Evolutionary conservation across 2,797 vertebrate species (phyloP), one percentile per base, ranked within the genome.

Genomic region (Hapalemur alaotrensis): DNA sequence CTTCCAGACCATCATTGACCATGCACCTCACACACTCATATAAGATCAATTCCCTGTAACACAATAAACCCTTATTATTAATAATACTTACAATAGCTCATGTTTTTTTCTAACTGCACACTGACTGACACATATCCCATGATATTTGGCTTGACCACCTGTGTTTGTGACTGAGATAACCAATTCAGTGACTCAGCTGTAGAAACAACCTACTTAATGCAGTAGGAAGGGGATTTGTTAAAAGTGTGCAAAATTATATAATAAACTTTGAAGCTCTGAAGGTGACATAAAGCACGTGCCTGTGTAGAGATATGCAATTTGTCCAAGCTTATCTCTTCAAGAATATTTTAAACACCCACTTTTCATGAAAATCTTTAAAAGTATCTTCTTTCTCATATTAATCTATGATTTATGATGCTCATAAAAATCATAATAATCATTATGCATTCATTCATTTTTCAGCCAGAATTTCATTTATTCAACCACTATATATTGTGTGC

Each of bases 351-450:
- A 91, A 90, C 7, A 81, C 2, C 48, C 17, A 76, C 41, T 83
- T 96, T 65, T n/a, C 35, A 80, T 46, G 7, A 65, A 91, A 89
- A 90, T n/a, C 11, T 82, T 61, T 76, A 6, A 59, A 89, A 35
- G 25, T 81, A 61, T 46, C 83, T 86, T 46, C 70, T 89, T 76
- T 86, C 59, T 88, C 63, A 89, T 63, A 89, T 59, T 79, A 79
- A 50, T 61, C 41, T 90, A 30, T 89, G 95, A 94, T 93, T 92
- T 92, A 89, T 65, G 63, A 89, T 83, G 92, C 25, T 93, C 65
- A 95, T 87, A 87, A 97, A 97, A 90, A 57, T 76, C 65, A 61
- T 46, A 90, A 89, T 69, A 86, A 87, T 48, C 38, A 94, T 59
- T 91, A 90, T 35, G 18, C 9, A 67, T 73, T 72, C 50, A 35